These are phyloP conservation scores for Brachyptera risi DNA, from an alignment of 2,888 invertebrate species.

Conservation along the genomic window DNA sequence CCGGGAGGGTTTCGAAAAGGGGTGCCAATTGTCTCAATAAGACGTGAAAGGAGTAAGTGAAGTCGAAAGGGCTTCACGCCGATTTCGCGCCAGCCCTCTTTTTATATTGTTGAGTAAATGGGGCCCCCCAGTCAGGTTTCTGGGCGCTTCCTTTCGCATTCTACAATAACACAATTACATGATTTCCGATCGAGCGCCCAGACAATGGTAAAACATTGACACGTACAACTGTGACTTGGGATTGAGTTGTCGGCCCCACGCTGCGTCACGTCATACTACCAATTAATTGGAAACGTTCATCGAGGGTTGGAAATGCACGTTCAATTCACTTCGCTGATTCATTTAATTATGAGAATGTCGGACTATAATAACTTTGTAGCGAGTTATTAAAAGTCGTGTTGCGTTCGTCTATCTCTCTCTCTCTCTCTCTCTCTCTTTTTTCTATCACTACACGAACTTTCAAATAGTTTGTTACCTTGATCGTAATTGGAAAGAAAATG, in stretches of 20 bases:
- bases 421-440: no score
- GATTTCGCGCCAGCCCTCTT: neutral
- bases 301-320: neutral
- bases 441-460: no score
- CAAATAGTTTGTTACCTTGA: no score
- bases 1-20: neutral
- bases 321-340: no score
- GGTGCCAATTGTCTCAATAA: conserved; percentile 4
- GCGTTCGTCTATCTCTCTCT: no score
- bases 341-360: no score
- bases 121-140: conserved; percentile 8
- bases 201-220: conserved; percentile 1
- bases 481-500: no score
- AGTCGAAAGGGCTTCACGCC: conserved; percentile 26
- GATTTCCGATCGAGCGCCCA: neutral
- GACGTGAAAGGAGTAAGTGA: conserved; percentile 20
- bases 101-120: neutral
- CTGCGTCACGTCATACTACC: neutral
- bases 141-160: conserved; percentile 2
- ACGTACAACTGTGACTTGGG: neutral
- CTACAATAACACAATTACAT: neutral
- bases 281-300: conserved; percentile 3
- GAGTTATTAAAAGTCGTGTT: no score
- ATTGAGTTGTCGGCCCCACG: neutral
- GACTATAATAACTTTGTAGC: no score